phyloP scores from a whole-genome alignment of 2,888 invertebrate genomes.

The Tetragonula carbonaria region DNA sequence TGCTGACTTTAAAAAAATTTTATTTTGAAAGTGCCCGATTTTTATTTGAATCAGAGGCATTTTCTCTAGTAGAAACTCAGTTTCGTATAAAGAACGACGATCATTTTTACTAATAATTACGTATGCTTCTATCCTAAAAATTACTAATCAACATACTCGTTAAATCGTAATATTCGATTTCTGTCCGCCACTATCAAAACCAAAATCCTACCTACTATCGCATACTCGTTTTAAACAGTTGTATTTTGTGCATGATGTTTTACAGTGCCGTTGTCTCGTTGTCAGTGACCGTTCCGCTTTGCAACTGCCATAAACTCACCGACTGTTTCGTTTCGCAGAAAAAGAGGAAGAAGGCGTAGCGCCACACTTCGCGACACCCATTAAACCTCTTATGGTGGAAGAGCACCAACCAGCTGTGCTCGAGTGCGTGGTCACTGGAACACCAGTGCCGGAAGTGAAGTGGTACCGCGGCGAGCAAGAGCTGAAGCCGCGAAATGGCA shows the following conservation, averaged over 20 bases:
- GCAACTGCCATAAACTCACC: background rate
- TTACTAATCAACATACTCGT: background rate
- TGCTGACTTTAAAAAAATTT: no score
- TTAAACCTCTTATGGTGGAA: slow-evolving; percentile 88
- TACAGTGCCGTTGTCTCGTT: background rate
- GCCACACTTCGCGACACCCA: slow-evolving; percentile 88
- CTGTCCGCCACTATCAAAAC: background rate
- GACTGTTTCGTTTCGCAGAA: slow-evolving; percentile 81
- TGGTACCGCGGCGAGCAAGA: slow-evolving; percentile 89
- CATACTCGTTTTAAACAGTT: no score
- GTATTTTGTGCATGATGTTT: slow-evolving; percentile 9
- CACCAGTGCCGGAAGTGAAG: slow-evolving; percentile 89
- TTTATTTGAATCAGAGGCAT: background rate
- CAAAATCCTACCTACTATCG: background rate
- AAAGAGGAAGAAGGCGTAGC: slow-evolving; percentile 89
- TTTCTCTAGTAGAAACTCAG: no score
- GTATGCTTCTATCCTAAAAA: background rate
- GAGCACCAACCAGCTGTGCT: slow-evolving; percentile 87
- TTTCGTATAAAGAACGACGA: fast-evolving
- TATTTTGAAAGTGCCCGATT: no score
- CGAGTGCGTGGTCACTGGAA: slow-evolving; percentile 88
- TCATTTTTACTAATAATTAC: background rate
- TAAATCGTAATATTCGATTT: no score
- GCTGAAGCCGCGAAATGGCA: slow-evolving; percentile 86
- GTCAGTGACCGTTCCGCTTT: background rate